Conservation (phyloP, 2,888 invertebrate species). For the Augiades crinisus region DNA sequence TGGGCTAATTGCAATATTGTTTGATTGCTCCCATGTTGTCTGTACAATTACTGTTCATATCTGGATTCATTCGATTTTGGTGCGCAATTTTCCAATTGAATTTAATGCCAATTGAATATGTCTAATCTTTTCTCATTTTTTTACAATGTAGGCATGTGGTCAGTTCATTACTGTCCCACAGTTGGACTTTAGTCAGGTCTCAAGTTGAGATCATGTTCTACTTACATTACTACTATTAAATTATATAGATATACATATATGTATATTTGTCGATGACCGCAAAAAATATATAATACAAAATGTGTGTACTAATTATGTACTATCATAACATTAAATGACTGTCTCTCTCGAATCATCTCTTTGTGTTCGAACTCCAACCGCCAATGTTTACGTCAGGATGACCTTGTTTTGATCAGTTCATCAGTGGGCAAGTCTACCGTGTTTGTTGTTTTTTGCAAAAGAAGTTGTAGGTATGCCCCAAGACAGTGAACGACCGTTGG, state of each 20-base stretch:
- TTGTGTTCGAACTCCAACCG: background rate
- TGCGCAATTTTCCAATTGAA: background rate
- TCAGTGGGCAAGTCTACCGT: slow-evolving; percentile 5
- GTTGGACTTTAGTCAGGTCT: too few species aligned
- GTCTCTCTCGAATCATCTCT: background rate
- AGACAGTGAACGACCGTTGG: slow-evolving; percentile 35
- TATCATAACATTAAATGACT: background rate
- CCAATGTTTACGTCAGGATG: background rate
- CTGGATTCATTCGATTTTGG: background rate
- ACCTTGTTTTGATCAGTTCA: slow-evolving; percentile 4
- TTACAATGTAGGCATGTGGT: background rate
- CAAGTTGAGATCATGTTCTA: too few species aligned
- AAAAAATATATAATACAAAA: too few species aligned
- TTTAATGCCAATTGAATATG: background rate
- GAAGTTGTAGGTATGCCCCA: slow-evolving; percentile 8
- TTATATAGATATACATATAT: too few species aligned
- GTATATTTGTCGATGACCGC: too few species aligned
- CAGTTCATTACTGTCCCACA: too few species aligned
- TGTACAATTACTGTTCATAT: background rate
- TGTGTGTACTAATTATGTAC: too few species aligned
- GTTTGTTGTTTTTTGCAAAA: slow-evolving; percentile 18
- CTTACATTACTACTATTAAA: too few species aligned
- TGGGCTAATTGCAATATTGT: background rate
- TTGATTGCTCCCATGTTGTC: background rate
- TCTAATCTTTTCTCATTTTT: background rate